Percentiles rank a stretch among this genome's conserved stretches.
phyloP scores from a whole-genome alignment of 2,113 vertebrate species.

The Thinocorus orbignyianus region DNA sequence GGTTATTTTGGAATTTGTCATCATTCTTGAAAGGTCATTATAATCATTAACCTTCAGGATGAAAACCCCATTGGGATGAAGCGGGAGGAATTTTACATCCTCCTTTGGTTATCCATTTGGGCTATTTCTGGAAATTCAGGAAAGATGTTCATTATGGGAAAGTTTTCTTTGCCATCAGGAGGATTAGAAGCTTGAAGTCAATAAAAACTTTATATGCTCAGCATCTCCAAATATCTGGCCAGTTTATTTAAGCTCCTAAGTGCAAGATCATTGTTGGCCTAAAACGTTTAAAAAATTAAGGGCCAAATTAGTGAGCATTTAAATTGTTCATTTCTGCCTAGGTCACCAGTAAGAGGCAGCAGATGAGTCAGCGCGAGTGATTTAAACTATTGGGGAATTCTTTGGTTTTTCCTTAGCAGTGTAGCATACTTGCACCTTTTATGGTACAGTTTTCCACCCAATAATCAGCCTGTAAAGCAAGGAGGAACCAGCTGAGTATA shows the following conservation, averaged over 20 bases:
- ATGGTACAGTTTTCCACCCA: neutral
- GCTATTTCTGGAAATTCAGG: neutral
- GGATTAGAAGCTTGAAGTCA: neutral
- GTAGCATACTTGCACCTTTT: neutral
- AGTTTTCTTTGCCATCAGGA: neutral
- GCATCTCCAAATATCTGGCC: neutral
- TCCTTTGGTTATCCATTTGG: neutral
- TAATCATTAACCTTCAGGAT: neutral
- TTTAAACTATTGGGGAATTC: neutral
- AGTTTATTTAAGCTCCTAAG: neutral
- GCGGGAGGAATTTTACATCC: neutral
- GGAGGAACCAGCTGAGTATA: neutral
- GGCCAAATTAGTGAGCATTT: neutral
- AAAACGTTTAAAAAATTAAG: neutral
- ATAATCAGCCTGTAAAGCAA: neutral
- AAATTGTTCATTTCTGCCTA: neutral
- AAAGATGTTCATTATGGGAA: neutral
- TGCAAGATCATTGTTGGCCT: neutral
- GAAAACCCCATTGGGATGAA: neutral
- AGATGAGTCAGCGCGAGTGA: neutral
- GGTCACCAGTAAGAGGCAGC: neutral
- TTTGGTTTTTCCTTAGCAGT: neutral
- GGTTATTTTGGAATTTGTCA: neutral
- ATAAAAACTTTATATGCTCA: neutral
- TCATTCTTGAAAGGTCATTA: neutral